phyloP scores from a whole-genome alignment of 2,888 invertebrate genomes.

The Platycnemis pennipes region DNA sequence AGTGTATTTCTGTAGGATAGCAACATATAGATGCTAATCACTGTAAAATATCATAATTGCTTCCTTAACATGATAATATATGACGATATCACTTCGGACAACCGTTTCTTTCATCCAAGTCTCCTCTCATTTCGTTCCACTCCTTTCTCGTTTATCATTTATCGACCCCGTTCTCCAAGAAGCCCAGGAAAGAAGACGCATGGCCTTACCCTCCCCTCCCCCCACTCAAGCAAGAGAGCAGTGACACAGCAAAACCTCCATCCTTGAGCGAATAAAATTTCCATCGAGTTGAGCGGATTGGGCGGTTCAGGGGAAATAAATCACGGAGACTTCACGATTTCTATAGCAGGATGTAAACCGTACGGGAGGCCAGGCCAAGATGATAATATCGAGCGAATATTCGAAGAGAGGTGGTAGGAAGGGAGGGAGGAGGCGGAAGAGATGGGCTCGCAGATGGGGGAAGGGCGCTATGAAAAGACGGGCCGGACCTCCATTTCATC shows the following conservation, averaged over 20 bases:
- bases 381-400: conserved; percentile 62
- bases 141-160: neutral
- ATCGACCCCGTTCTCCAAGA: neutral
- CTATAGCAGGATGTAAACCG: conserved; percentile 61
- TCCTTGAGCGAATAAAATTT: conserved; percentile 47
- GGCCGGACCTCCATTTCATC: conserved; percentile 61
- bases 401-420: conserved; percentile 17
- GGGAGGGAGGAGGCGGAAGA: neutral
- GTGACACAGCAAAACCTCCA: conserved; percentile 54
- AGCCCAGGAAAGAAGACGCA: conserved; percentile 7
- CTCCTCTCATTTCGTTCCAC: neutral
- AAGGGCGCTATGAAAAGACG: conserved; percentile 54
- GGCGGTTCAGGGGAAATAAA: conserved; percentile 45
- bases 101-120: neutral
- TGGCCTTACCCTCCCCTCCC: neutral
- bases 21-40: neutral
- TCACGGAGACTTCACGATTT: conserved; percentile 45
- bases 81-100: neutral
- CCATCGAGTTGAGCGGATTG: conserved; percentile 35
- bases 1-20: neutral
- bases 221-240: neutral
- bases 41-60: conserved; percentile 15
- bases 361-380: conserved; percentile 31
- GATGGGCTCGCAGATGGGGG: neutral
- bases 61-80: conserved; percentile 1